Evolutionary conservation across 2,797 vertebrate genomes (phyloP).

Genomic region (Austrolebias charrua): DNA sequence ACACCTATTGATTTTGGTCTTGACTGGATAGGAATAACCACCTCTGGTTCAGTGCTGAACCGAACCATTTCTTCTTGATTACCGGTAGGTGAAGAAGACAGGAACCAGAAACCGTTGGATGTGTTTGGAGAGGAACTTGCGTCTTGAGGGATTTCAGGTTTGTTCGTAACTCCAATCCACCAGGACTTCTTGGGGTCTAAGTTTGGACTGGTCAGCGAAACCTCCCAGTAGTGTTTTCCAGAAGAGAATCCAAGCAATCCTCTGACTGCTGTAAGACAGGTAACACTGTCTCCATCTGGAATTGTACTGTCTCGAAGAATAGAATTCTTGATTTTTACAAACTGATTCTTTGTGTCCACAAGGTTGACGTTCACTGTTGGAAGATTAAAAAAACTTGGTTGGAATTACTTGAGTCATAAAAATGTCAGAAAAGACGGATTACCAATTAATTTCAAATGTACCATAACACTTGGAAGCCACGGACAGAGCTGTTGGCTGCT

Average conservation of each 20-base stretch:
- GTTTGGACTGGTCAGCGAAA: rapidly evolving
- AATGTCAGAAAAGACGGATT: neutral
- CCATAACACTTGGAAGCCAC: neutral
- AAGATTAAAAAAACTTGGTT: constrained; percentile 18
- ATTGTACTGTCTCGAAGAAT: neutral
- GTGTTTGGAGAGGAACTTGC: rapidly evolving
- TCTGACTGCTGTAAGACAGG: constrained; percentile 49
- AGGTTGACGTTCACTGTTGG: constrained; percentile 58
- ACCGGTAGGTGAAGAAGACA: constrained; percentile 58
- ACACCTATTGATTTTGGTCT: constrained; percentile 55
- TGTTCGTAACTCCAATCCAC: constrained; percentile 67
- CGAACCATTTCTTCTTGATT: constrained; percentile 2
- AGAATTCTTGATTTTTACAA: rapidly evolving
- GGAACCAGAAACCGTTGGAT: constrained; percentile 58
- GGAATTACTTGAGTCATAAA: neutral
- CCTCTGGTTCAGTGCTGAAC: constrained; percentile 24
- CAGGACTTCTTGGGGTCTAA: constrained; percentile 43
- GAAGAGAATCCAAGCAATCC: constrained; percentile 43
- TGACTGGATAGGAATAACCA: neutral
- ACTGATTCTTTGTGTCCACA: rapidly evolving
- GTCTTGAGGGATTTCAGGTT: rapidly evolving
- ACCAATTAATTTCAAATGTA: constrained; percentile 18
- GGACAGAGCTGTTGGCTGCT: neutral
- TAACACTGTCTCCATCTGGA: neutral
- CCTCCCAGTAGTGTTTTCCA: constrained; percentile 72